These are phyloP conservation scores for Paramisgurnus dabryanus DNA, from an alignment of 2,113 vertebrate species.

Conservation along the genomic window DNA sequence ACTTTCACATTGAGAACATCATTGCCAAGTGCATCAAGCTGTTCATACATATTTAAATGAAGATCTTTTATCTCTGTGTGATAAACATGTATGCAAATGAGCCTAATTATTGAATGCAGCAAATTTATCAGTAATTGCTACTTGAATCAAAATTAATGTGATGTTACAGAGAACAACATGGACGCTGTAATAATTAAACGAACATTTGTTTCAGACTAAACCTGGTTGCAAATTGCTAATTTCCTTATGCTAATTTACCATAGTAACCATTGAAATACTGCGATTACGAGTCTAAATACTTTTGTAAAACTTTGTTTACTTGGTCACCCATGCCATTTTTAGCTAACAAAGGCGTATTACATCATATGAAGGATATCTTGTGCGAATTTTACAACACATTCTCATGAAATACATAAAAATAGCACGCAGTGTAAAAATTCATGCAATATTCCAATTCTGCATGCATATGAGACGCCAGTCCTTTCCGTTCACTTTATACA, in stretches of 20 bases:
- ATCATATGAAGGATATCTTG: too few relatives aligned
- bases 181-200: neutral
- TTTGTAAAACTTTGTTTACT: too few relatives aligned
- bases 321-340: too few relatives aligned
- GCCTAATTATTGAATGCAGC: neutral
- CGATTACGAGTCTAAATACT: too few relatives aligned
- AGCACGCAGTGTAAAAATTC: too few relatives aligned
- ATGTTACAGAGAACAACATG: neutral
- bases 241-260: neutral
- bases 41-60: conserved; percentile 18
- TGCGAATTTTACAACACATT: too few relatives aligned
- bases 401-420: too few relatives aligned
- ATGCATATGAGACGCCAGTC: too few relatives aligned
- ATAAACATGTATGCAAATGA: conserved; percentile 12
- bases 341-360: too few relatives aligned
- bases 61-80: neutral
- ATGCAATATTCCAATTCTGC: too few relatives aligned
- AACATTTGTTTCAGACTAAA: neutral
- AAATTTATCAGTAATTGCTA: neutral
- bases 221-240: neutral
- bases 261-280: too few relatives aligned
- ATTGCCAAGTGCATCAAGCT: neutral
- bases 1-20: neutral
- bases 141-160: neutral
- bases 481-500: too few relatives aligned